Evolutionary conservation across 2,888 invertebrate genomes (phyloP).

Genomic region (Cephus runcator): DNA sequence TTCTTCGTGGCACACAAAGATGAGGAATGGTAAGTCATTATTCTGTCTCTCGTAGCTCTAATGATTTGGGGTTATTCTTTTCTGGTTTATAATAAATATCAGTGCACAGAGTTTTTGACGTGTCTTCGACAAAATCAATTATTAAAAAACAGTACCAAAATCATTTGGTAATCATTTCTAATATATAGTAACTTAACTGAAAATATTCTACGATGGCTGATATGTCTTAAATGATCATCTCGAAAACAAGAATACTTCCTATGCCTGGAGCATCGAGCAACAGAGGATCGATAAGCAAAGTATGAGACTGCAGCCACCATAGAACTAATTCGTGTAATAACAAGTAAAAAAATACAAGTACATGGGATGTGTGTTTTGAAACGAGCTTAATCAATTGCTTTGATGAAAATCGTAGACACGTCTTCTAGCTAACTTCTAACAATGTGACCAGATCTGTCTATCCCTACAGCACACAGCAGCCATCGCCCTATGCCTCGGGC

Average conservation of each 20-base stretch:
- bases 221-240: background rate
- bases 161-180: background rate
- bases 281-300: background rate
- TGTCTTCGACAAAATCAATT: background rate
- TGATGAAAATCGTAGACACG: conserved; percentile 36
- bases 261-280: background rate
- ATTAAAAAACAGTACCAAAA: background rate
- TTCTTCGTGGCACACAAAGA: conserved; percentile 99
- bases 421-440: conserved; percentile 40
- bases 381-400: background rate
- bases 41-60: background rate
- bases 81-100: background rate
- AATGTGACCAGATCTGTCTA: conserved; percentile 61
- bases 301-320: background rate
- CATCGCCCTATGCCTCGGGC: conserved; percentile 57
- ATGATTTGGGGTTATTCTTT: background rate
- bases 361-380: background rate
- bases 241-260: background rate
- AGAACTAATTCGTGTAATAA: background rate
- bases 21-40: conserved; percentile 93
- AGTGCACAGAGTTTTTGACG: background rate
- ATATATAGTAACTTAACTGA: background rate
- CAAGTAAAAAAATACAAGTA: background rate
- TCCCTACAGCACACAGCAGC: conserved; percentile 63
- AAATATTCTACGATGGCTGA: background rate